phyloP scores from a whole-genome alignment of 1,140 invertebrate species.

The Aporrectodea caliginosa region DNA sequence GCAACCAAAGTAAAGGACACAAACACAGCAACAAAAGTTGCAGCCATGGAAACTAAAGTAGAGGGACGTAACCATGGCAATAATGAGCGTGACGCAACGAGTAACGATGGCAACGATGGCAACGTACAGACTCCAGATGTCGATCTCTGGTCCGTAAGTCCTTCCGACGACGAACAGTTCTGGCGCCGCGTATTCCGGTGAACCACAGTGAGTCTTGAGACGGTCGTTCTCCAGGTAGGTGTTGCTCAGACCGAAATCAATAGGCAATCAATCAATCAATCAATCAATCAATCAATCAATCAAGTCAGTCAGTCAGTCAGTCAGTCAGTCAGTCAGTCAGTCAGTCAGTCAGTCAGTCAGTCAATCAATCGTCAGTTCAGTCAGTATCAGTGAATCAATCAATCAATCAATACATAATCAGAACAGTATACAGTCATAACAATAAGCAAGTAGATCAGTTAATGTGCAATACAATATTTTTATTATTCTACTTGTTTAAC shows the following conservation, averaged over 20 bases:
- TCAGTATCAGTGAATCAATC: neutral
- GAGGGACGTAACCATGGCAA: neutral
- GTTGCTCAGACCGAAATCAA: conserved; percentile 72
- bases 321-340: neutral
- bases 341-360: neutral
- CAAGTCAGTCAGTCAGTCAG: neutral
- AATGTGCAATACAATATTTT: neutral
- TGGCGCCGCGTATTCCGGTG: conserved; percentile 71
- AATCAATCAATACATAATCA: neutral
- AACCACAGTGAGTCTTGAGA: conserved; percentile 69
- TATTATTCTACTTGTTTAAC: no score
- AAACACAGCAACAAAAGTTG: no score
- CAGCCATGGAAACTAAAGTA: no score
- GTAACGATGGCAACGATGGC: neutral
- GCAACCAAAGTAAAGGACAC: no score
- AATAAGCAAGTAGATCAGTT: neutral
- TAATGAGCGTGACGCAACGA: neutral
- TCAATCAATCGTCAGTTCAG: neutral
- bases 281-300: conserved; percentile 3
- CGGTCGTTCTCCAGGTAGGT: conserved; percentile 59
- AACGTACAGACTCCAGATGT: conserved; percentile 68
- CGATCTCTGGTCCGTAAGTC: conserved; percentile 68
- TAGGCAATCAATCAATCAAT: neutral
- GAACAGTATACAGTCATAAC: neutral
- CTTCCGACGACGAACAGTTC: conserved; percentile 65